These are phyloP conservation scores for Bovichtus variegatus DNA, from an alignment of 2,797 vertebrate genomes.

Conservation along the genomic window DNA sequence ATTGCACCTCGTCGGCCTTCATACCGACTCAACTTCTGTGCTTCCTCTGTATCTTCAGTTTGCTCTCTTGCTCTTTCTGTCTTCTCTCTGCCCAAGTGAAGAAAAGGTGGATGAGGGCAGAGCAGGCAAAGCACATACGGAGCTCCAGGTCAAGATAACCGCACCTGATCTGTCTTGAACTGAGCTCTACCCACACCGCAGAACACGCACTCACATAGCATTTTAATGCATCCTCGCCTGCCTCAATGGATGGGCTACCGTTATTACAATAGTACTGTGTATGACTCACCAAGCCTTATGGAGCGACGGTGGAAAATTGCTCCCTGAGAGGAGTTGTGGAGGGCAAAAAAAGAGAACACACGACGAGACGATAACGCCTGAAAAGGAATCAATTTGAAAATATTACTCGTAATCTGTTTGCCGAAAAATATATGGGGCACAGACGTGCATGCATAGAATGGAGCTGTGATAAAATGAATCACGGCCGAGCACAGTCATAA, in stretches of 20 bases:
- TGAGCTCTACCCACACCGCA: slow-evolving; percentile 58
- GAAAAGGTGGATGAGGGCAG: slow-evolving; percentile 47
- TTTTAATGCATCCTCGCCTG: slow-evolving; percentile 65
- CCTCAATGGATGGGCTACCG: slow-evolving; percentile 55
- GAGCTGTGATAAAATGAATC: slow-evolving; percentile 56
- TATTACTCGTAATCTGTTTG: slow-evolving; percentile 64
- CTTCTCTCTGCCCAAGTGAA: background rate
- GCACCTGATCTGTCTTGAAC: slow-evolving; percentile 66
- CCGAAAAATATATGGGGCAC: slow-evolving; percentile 48
- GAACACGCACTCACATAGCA: slow-evolving; percentile 65
- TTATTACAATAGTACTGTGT: slow-evolving; percentile 64
- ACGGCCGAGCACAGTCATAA: slow-evolving; percentile 13
- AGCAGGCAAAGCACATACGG: slow-evolving; percentile 47
- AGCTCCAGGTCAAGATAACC: slow-evolving; percentile 71
- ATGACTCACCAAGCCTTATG: slow-evolving; percentile 69
- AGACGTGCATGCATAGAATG: slow-evolving; percentile 26
- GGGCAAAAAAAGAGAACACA: slow-evolving; percentile 52
- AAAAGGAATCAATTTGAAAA: slow-evolving; percentile 74
- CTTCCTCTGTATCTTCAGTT: slow-evolving; percentile 5
- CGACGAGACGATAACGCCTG: slow-evolving; percentile 62
- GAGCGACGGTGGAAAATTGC: slow-evolving; percentile 71
- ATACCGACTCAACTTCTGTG: background rate
- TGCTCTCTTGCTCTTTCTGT: slow-evolving; percentile 3
- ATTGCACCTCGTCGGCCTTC: background rate
- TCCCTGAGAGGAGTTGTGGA: slow-evolving; percentile 59